Base-by-base conservation (phyloP, 2,113 vertebrate species). In the Dendropsophus ebraccatus region DNA sequence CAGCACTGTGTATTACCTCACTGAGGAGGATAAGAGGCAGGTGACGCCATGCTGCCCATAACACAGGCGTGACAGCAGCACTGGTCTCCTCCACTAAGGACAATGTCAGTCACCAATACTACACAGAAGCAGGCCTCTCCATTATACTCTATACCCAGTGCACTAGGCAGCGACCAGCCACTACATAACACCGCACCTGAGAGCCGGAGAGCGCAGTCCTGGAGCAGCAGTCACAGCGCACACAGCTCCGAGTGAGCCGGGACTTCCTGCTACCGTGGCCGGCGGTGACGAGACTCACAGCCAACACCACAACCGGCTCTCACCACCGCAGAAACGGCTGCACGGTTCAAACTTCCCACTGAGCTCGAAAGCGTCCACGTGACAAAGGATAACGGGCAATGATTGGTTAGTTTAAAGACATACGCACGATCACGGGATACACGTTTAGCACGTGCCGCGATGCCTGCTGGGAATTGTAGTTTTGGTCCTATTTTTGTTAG, bases 401-500 rank as follows among this genome's bases (percentile, higher is more conserved):
- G 17, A 86, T 86, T 86, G 84, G 84, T 21, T 81, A 65, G 49
- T 86, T 86, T 81, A 86, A 86, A 81, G 76, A 50, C 19, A 4
- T 25, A 23, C 56, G 65, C 25, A 19, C 35, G 82, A 47, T 56
- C 70, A 72, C 67, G 82, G 37, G 25, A 19, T 32, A 45, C 6
- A 45, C 72, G 70, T 35, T 1, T 9, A 35, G 30, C 50, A 52
- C 69, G 74, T 60, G 25, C 28, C 6, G 65, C 65, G 30, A 32
- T 9, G 76, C 49, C 19, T 58, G 10, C 25, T 32, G 84, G 84
- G 76, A 86, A 23, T 4, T 81, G 84, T 86, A 86, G 84, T 86
- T 73, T 58, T 12, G 0, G 14, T 14, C 12, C 41, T 41, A 5
- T 5, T 41, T 41, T 5, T 41, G 41, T 5, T 41, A 41, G 41